Evolutionary conservation across 2,888 invertebrate genomes (phyloP), one percentile per base, ranked within the genome.

Genomic region (Dicranocentrus wangi): DNA sequence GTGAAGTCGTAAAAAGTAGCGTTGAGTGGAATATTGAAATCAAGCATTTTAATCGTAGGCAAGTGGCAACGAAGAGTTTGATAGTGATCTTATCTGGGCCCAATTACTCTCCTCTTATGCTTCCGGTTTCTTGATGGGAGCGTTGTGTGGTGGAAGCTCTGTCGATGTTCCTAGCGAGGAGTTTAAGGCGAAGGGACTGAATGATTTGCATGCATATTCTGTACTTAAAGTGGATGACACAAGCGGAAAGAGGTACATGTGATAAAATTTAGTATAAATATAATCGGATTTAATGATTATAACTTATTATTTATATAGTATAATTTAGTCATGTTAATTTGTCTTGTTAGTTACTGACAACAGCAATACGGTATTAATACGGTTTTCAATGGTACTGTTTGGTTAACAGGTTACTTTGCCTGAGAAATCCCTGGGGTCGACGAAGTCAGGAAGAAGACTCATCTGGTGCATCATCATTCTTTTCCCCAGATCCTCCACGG

Each of bases 341-440:
- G n/a, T n/a, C n/a, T n/a, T n/a, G n/a, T n/a, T n/a, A n/a, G n/a
- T n/a, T n/a, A n/a, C n/a, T n/a, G n/a, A n/a, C n/a, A n/a, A n/a
- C n/a, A n/a, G n/a, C n/a, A n/a, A n/a, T n/a, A n/a, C n/a, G n/a
- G n/a, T n/a, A n/a, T n/a, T n/a, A n/a, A n/a, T n/a, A n/a, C n/a
- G n/a, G n/a, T n/a, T n/a, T n/a, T n/a, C n/a, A n/a, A n/a, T n/a
- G n/a, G n/a, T n/a, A n/a, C n/a, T n/a, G n/a, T n/a, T n/a, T n/a
- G n/a, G n/a, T n/a, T n/a, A n/a, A 69, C 80, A 89, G 90, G 82
- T 87, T 92, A 68, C 90, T 99, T 72, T 93, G 97, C 78, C 90
- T 99, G 72, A 92, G 99, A 73, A 99, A 99, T 91, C 99, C 99
- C 0, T 99, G 99, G 99, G 99, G 99, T 0, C 95, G 96, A 89